Conservation (phyloP, 1,140 invertebrate genomes). For the Meloidogyne floridensis region DNA sequence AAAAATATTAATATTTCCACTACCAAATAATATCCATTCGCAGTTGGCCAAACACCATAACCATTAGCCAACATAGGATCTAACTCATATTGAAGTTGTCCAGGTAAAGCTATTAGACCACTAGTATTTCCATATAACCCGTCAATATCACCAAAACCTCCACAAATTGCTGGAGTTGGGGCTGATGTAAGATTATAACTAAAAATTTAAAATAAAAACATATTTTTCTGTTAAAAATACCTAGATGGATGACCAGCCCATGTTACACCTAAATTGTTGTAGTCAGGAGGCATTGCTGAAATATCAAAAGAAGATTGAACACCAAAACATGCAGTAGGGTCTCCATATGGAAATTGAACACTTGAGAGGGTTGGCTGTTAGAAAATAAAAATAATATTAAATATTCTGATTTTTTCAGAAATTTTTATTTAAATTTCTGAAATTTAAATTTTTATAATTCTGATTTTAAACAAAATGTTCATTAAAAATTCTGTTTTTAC, state of each 20-base stretch:
- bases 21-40: background rate
- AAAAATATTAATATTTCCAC: background rate
- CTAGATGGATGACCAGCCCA: background rate
- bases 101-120: background rate
- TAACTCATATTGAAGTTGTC: background rate
- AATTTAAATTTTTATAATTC: background rate
- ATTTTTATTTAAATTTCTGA: background rate
- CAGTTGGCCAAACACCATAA: background rate
- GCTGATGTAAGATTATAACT: background rate
- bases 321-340: background rate
- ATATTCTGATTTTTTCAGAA: background rate
- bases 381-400: background rate
- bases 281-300: background rate
- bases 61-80: background rate
- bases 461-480: background rate
- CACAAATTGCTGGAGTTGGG: background rate
- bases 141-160: background rate
- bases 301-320: background rate
- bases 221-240: background rate
- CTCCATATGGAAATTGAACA: conserved; percentile 5
- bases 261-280: background rate
- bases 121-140: background rate
- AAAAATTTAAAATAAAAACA: background rate
- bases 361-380: background rate
- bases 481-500: too few relatives aligned